Base-by-base conservation (phyloP, 2,888 invertebrate species). In the Diplazon laetatorius region DNA sequence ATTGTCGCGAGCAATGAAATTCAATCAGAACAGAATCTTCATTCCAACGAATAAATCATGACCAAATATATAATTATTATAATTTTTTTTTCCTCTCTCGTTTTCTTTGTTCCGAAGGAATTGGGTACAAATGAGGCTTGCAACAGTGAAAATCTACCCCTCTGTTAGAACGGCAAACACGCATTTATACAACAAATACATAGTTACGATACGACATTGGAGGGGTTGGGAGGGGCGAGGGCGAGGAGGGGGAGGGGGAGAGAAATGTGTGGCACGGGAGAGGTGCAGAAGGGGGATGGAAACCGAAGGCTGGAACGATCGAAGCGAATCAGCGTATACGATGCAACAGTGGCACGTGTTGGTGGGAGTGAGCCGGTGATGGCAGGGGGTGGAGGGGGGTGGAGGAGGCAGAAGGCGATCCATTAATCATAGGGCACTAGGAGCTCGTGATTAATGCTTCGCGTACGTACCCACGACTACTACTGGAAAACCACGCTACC, bases 371-470 rank as follows among this genome's bases (percentile, higher is more conserved):
- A 57, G 18, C 18, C 42, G 2, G 30, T 30, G 30, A 2, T 2
- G 6, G 6, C 30, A 6, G 4, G 30, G 30, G 30, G 57, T 62
- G 65, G 18, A 10, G 50, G 59, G 66, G 62, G 70, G 48, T n/a
- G 77, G 50, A 65, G 71, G 77, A 68, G 70, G 68, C 52, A 70
- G 78, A 78, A 44, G 65, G 70, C 73, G 79, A 82, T 77, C 82
- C 86, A 87, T 87, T 87, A 87, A 87, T 87, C 87, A 87, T 85
- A 84, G 82, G 83, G 76, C 78, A 78, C 81, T 82, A 83, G 83
- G 82, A 84, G 83, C 80, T 82, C 75, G 80, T 87, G 87, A 87
- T 87, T 87, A 87, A 87, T 87, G 86, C 81, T 83, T 81, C 82
- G 44, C 57, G 74, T 78, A 77, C 74, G 68, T 4, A 66, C 59